Percentiles rank a stretch among this genome's conserved stretches.
These are phyloP conservation scores for Falco naumanni DNA, from an alignment of 2,797 vertebrate species.

Conservation along the genomic window DNA sequence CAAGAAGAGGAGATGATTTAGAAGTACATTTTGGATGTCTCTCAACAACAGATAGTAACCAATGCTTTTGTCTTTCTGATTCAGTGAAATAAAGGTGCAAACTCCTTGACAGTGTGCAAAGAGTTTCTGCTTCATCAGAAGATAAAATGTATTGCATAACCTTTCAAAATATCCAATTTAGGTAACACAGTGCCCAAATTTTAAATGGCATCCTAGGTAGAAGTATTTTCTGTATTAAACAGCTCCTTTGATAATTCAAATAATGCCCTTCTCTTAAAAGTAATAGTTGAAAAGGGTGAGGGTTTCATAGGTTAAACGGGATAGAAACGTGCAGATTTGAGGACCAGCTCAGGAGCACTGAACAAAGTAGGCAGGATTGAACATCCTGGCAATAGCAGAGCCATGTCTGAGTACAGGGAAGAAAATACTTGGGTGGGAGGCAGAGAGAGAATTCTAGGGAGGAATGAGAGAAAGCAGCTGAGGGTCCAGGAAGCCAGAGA, in stretches of 20 bases:
- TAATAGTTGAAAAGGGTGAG: not conserved
- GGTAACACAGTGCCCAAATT: not conserved
- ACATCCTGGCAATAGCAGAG: not conserved
- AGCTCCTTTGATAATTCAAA: not conserved
- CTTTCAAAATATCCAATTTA: not conserved
- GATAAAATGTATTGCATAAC: not conserved
- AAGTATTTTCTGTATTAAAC: not conserved
- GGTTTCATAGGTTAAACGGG: not conserved
- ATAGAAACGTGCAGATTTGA: not conserved
- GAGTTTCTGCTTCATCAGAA: not conserved
- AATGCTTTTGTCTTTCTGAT: not conserved
- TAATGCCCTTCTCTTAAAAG: not conserved
- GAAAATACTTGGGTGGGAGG: not conserved
- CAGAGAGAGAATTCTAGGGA: not conserved
- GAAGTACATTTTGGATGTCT: not conserved
- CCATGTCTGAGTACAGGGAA: not conserved
- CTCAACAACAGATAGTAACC: not conserved
- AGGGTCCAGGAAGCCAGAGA: not conserved
- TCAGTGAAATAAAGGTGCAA: not conserved
- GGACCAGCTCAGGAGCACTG: not conserved
- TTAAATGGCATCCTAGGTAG: not conserved
- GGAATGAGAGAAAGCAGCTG: not conserved
- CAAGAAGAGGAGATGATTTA: not conserved
- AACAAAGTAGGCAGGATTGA: not conserved
- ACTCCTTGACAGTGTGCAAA: not conserved